Conservation (phyloP, 1,140 invertebrate species). For the Trypoxylus dichotomus region DNA sequence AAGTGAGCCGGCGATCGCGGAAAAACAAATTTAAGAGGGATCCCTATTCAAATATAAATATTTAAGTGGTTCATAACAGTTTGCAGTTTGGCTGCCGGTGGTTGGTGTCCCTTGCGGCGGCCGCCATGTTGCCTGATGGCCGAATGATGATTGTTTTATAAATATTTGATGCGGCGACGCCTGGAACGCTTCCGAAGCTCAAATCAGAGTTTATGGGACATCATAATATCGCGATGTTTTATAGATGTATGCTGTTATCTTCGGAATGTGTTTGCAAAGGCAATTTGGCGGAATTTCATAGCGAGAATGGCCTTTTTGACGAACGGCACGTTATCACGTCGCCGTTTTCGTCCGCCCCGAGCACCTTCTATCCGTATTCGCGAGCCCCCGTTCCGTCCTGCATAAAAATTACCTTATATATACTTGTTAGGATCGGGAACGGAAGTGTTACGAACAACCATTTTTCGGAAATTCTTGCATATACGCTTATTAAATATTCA, state of each 20-base stretch:
- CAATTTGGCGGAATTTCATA: conserved; percentile 49
- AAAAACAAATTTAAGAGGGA: conserved; percentile 52
- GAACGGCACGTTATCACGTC: conserved; percentile 36
- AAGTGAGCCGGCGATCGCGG: neutral
- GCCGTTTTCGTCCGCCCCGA: conserved; percentile 26
- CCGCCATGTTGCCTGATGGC: conserved; percentile 54
- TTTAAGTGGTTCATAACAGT: conserved; percentile 54
- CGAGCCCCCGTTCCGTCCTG: conserved; percentile 38
- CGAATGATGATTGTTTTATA: conserved; percentile 56
- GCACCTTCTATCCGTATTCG: neutral
- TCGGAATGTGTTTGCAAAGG: conserved; percentile 39
- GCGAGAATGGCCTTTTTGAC: conserved; percentile 48
- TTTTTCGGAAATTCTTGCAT: conserved; percentile 23
- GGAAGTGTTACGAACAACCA: neutral
- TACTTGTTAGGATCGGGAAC: conserved; percentile 26
- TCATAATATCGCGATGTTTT: conserved; percentile 54
- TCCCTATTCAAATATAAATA: conserved; percentile 56
- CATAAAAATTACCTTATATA: conserved; percentile 46
- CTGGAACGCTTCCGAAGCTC: conserved; percentile 43
- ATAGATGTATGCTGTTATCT: conserved; percentile 51
- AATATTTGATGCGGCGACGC: conserved; percentile 51
- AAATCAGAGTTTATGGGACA: conserved; percentile 54
- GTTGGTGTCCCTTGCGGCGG: conserved; percentile 42
- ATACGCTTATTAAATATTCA: conserved; percentile 21
- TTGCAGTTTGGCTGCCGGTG: conserved; percentile 45